These are phyloP conservation scores for Scomber scombrus DNA, from an alignment of 2,113 vertebrate species.

Conservation along the genomic window DNA sequence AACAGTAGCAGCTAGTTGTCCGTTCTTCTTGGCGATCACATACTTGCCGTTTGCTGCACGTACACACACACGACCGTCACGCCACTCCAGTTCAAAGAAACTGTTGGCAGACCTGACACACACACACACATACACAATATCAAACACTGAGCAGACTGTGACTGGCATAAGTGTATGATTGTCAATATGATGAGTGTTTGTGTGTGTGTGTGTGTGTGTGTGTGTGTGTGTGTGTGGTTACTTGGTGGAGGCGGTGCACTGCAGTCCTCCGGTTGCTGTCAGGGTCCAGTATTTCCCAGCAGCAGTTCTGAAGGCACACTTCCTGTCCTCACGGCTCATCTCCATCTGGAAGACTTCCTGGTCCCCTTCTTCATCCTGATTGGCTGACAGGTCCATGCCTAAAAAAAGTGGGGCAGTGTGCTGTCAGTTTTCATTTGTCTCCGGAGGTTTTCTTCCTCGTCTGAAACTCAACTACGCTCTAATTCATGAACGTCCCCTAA, in stretches of 20 bases:
- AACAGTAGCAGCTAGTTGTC: constrained; percentile 92
- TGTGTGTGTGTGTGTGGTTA: constrained; percentile 79
- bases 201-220: constrained; percentile 24
- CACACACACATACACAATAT: constrained; percentile 20
- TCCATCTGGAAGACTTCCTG: constrained; percentile 98
- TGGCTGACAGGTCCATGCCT: constrained; percentile 97
- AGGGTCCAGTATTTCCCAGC: constrained; percentile 97
- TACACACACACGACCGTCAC: constrained; percentile 90
- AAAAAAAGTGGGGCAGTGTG: constrained; percentile 39
- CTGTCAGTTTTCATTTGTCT: constrained; percentile 40
- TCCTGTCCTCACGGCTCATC: constrained; percentile 93
- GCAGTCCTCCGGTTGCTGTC: constrained; percentile 91
- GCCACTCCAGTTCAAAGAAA: constrained; percentile 96
- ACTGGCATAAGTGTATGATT: no score
- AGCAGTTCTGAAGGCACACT: constrained; percentile 94
- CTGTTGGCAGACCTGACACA: constrained; percentile 88
- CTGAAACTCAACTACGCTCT: constrained; percentile 10
- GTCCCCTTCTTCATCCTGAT: constrained; percentile 95
- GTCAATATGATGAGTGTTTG: no score
- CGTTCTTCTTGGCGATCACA: constrained; percentile 95
- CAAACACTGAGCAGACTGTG: not conserved
- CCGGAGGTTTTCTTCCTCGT: constrained; percentile 26
- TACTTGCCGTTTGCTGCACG: constrained; percentile 94
- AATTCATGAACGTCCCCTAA: not conserved
- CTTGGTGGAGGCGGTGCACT: constrained; percentile 93